phyloP scores from a whole-genome alignment of 2,888 invertebrate genomes.

The Trichogramma evanescens region DNA sequence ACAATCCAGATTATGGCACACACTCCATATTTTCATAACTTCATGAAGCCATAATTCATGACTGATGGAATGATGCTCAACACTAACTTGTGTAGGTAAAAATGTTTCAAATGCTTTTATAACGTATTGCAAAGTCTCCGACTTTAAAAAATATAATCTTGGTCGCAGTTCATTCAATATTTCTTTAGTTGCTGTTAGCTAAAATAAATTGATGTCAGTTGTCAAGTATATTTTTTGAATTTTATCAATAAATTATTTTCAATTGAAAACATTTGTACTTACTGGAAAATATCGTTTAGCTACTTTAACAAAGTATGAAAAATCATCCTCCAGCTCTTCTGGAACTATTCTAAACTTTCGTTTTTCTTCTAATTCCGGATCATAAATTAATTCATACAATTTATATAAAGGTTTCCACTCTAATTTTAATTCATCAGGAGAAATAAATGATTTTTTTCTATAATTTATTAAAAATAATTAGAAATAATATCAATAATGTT shows the following conservation, averaged over 20 bases:
- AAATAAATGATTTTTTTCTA: constrained; percentile 70
- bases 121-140: constrained; percentile 49
- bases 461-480: constrained; percentile 4
- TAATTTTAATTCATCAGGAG: constrained; percentile 71
- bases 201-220: constrained; percentile 35
- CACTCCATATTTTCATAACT: constrained; percentile 70
- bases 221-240: not conserved
- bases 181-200: constrained; percentile 70
- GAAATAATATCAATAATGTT: constrained; percentile 1
- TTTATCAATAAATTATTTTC: not conserved
- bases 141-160: constrained; percentile 66
- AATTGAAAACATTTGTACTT: not conserved
- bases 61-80: constrained; percentile 58
- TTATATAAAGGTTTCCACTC: constrained; percentile 80
- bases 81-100: constrained; percentile 65
- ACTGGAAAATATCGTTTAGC: constrained; percentile 17
- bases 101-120: constrained; percentile 65
- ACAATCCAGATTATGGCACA: constrained; percentile 64
- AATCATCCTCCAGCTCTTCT: not conserved
- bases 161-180: constrained; percentile 79
- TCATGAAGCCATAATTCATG: constrained; percentile 75
- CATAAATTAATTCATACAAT: constrained; percentile 10
- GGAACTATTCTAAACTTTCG: not conserved
- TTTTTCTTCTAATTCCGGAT: not conserved
- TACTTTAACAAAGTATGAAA: not conserved